Percentiles rank a stretch among this genome's conserved stretches.
These are phyloP conservation scores for Odontomachus brunneus DNA, from an alignment of 1,140 invertebrate genomes.

Conservation along the genomic window DNA sequence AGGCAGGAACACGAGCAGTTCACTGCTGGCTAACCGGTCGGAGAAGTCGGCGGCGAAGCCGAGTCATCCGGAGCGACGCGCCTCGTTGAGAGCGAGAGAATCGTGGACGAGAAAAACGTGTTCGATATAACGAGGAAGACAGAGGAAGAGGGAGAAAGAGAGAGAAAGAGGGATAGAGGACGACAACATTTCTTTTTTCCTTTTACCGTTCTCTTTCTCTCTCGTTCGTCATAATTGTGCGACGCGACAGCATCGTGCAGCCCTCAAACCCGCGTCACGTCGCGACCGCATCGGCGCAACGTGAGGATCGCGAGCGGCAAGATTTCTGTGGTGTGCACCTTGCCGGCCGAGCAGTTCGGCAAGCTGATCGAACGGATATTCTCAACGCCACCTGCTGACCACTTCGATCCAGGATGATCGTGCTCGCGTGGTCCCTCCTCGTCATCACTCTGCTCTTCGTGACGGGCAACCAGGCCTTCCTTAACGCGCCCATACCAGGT, in stretches of 20 bases:
- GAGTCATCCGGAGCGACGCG: slow-evolving; percentile 51
- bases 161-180: background rate
- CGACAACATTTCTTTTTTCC: background rate
- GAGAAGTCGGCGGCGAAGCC: slow-evolving; percentile 65
- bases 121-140: too few species aligned
- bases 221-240: background rate
- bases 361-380: slow-evolving; percentile 42
- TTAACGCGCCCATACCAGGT: slow-evolving; percentile 76
- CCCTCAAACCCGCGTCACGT: background rate
- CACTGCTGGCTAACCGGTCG: slow-evolving; percentile 78
- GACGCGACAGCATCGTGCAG: slow-evolving; percentile 8
- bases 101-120: slow-evolving; percentile 31
- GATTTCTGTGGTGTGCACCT: slow-evolving; percentile 37
- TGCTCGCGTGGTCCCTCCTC: slow-evolving; percentile 74
- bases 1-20: slow-evolving; percentile 79
- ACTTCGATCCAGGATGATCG: slow-evolving; percentile 73
- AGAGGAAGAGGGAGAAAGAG: background rate
- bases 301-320: slow-evolving; percentile 19
- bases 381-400: slow-evolving; percentile 20
- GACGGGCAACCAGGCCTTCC: slow-evolving; percentile 73
- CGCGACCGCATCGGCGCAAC: background rate
- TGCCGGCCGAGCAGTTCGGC: background rate
- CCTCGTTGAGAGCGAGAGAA: slow-evolving; percentile 36
- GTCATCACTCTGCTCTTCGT: slow-evolving; percentile 75
- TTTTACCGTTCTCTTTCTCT: background rate